A percentile compares a stretch with the other conserved stretches of the same genome.
phyloP scores from a whole-genome alignment of 2,888 invertebrate species.

The Synergus laeviventris region DNA sequence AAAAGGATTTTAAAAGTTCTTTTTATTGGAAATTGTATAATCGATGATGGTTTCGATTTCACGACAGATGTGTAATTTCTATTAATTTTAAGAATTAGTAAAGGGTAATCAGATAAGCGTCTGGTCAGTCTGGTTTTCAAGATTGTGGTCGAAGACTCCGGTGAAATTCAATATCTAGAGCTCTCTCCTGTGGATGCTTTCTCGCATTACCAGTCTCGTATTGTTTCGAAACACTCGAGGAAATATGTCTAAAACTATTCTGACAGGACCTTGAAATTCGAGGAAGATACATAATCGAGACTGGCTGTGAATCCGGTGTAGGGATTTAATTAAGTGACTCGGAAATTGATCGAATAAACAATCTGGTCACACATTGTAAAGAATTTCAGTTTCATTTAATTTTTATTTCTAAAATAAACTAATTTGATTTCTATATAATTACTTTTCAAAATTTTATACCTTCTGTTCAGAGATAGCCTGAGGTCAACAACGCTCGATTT shows the following conservation, averaged over 20 bases:
- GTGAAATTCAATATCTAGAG: constrained; percentile 40
- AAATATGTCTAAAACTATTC: constrained; percentile 11
- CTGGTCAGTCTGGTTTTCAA: constrained; percentile 41
- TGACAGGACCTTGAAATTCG: not conserved
- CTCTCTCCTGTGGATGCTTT: constrained; percentile 33
- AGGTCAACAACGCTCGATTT: constrained; percentile 61
- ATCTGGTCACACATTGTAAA: too few species aligned
- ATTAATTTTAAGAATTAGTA: not conserved
- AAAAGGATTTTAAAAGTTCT: not conserved
- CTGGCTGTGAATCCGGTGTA: not conserved
- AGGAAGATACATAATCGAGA: not conserved
- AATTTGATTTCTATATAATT: too few species aligned
- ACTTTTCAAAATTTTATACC: constrained; percentile 58
- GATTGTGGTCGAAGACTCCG: constrained; percentile 41
- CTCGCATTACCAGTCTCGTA: constrained; percentile 21
- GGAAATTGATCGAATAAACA: not conserved
- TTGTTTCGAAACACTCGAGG: constrained; percentile 1
- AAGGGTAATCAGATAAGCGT: constrained; percentile 8
- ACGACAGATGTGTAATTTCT: not conserved
- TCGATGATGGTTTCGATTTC: not conserved
- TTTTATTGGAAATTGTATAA: not conserved
- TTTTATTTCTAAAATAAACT: too few species aligned
- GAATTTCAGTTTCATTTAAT: too few species aligned
- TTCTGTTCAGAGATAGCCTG: constrained; percentile 67
- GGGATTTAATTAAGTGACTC: not conserved